A percentile compares a stretch with the other conserved stretches of the same genome.
Conservation (phyloP, 2,113 vertebrate species). For the Tamias sibiricus region DNA sequence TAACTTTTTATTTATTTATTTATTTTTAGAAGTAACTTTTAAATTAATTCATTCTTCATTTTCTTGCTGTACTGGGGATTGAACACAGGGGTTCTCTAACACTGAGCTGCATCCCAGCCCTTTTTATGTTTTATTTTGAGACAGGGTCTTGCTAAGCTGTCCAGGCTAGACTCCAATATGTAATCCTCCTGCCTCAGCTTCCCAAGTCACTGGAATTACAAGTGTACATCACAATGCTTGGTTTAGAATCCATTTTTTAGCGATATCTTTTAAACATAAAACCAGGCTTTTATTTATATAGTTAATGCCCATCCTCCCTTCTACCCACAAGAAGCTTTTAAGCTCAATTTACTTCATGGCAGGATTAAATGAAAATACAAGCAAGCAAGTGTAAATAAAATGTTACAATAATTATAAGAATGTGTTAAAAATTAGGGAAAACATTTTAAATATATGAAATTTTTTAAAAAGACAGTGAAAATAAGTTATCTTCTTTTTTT, state of each 20-base stretch:
- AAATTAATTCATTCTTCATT: no score
- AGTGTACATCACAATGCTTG: no score
- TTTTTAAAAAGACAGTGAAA: not conserved
- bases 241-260: not conserved
- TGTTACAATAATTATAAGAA: not conserved
- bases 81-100: no score
- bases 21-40: not conserved
- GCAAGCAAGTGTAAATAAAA: not conserved
- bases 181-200: no score
- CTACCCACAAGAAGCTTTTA: not conserved
- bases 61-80: no score
- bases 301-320: not conserved
- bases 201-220: no score
- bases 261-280: slow-evolving; percentile 31
- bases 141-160: no score
- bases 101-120: no score
- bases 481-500: not conserved
- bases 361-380: slow-evolving; percentile 7
- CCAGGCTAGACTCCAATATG: no score
- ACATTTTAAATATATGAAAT: slow-evolving; percentile 4
- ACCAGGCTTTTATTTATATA: not conserved
- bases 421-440: not conserved
- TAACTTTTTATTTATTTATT: no score
- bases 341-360: slow-evolving; percentile 18
- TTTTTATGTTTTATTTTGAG: no score